Evolutionary conservation across 2,113 vertebrate species (phyloP).

Genomic region (Cebidichthys violaceus): DNA sequence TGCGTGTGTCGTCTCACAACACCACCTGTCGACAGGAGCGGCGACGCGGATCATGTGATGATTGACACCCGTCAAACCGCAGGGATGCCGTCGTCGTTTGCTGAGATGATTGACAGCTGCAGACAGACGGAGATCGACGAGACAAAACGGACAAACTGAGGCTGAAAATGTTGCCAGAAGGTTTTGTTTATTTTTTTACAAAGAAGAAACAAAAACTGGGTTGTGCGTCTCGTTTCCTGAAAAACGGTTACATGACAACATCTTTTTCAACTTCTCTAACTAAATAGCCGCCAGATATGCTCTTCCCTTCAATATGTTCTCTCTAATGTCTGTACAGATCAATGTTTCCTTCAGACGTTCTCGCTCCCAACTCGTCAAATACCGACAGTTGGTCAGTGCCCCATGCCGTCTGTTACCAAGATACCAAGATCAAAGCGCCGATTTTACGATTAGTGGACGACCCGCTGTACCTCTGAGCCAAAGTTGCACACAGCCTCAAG

Average conservation of each 20-base stretch:
- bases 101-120: constrained; percentile 12
- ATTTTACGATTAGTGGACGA: no score
- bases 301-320: not conserved
- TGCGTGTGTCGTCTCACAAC: not conserved
- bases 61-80: constrained; percentile 20
- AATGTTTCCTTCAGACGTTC: no score
- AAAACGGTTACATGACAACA: not conserved
- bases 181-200: not conserved
- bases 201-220: not conserved
- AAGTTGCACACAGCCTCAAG: no score
- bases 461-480: no score
- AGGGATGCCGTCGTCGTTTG: not conserved
- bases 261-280: not conserved
- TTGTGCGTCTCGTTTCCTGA: not conserved
- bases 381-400: no score
- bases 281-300: not conserved
- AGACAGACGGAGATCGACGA: not conserved
- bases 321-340: not conserved
- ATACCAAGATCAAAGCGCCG: no score
- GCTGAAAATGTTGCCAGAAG: not conserved
- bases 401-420: no score
- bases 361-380: no score
- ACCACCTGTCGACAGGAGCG: not conserved
- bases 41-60: not conserved
- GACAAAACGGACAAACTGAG: constrained; percentile 1